Evolutionary conservation across 2,113 vertebrate genomes (phyloP).

Genomic region (Haliaeetus leucogaster): DNA sequence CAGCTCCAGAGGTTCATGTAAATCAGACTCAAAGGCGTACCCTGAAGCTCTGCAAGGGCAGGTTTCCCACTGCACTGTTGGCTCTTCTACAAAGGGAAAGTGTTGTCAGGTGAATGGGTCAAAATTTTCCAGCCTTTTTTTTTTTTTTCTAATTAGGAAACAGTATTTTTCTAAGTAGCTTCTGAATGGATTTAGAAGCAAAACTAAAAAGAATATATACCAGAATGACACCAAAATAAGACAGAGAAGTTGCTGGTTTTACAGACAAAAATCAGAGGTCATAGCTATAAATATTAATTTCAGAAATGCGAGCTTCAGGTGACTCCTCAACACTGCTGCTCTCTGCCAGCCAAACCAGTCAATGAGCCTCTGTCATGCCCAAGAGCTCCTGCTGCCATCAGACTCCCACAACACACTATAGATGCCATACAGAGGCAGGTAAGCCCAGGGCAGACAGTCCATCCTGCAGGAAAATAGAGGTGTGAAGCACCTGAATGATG

Average conservation of each 20-base stretch:
- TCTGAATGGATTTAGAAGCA: neutral
- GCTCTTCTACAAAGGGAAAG: neutral
- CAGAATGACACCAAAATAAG: neutral
- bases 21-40: neutral
- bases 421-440: neutral
- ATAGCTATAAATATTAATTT: neutral
- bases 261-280: neutral
- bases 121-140: neutral
- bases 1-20: neutral
- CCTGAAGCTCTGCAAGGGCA: neutral
- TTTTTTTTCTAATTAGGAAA: neutral
- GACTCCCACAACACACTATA: neutral
- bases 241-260: neutral
- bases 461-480: neutral
- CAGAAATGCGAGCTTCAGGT: neutral
- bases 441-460: neutral
- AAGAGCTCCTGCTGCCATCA: neutral
- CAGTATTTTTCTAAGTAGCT: neutral
- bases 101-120: neutral
- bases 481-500: neutral
- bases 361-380: neutral
- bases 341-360: neutral
- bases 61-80: neutral
- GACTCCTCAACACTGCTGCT: neutral
- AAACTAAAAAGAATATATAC: neutral